These are phyloP conservation scores for Anabacerthia variegaticeps DNA, from an alignment of 2,797 vertebrate genomes.

Conservation along the genomic window DNA sequence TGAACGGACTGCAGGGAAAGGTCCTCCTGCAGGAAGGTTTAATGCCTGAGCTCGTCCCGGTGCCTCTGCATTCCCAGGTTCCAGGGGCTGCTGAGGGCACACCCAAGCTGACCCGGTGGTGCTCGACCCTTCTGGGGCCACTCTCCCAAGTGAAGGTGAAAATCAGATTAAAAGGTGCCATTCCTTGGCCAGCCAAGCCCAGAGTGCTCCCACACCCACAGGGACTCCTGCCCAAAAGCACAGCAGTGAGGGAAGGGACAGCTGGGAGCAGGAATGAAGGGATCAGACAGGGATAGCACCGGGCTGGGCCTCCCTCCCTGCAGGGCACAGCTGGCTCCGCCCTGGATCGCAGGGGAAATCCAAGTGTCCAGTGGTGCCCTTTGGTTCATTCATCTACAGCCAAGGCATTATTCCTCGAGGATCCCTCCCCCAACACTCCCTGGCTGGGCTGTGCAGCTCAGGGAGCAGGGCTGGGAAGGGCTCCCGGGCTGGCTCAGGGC, in stretches of 20 bases:
- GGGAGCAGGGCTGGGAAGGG: background rate
- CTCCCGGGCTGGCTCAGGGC: background rate
- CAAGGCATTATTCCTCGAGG: slow-evolving; percentile 38
- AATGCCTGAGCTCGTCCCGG: background rate
- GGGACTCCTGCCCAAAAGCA: background rate
- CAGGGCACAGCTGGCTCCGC: slow-evolving; percentile 63
- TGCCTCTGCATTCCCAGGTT: background rate
- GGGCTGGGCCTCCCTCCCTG: slow-evolving; percentile 54
- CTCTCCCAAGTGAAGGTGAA: background rate
- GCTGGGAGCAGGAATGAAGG: background rate
- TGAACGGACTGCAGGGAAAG: background rate
- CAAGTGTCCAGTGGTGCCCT: slow-evolving; percentile 60
- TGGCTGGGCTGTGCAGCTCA: background rate
- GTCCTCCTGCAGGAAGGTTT: background rate
- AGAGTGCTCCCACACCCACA: background rate
- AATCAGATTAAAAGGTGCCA: background rate
- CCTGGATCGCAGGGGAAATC: slow-evolving; percentile 52
- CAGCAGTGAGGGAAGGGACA: background rate
- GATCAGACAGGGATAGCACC: slow-evolving; percentile 65
- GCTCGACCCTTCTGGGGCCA: background rate
- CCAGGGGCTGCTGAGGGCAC: background rate
- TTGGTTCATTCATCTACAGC: slow-evolving; percentile 71
- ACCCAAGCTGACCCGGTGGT: background rate
- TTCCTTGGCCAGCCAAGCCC: background rate
- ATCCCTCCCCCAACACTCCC: background rate